Evolutionary conservation across 2,113 vertebrate species (phyloP).

Genomic region (Lagopus leucura): DNA sequence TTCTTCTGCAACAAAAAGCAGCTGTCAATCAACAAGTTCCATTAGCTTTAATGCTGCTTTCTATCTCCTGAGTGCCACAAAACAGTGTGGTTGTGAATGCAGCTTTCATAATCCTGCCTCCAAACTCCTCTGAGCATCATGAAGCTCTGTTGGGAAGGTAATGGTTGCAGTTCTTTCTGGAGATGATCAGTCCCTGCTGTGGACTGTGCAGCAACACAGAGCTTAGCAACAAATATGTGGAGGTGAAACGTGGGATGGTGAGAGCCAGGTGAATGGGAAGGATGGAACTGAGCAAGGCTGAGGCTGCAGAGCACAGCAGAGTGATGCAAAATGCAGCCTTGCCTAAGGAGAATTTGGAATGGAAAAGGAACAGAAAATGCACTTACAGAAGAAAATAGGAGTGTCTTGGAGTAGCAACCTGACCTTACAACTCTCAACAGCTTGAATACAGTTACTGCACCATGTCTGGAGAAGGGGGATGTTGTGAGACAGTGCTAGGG

Average conservation of each 20-base stretch:
- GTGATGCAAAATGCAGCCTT: not conserved
- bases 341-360: not conserved
- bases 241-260: not conserved
- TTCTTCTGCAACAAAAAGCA: not conserved
- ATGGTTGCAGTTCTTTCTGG: not conserved
- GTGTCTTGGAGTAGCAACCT: accelerated
- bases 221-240: not conserved
- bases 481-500: not conserved
- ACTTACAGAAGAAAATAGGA: not conserved
- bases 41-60: not conserved
- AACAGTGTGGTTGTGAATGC: not conserved
- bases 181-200: not conserved
- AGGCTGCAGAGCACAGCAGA: not conserved
- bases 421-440: not conserved
- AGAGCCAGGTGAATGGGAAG: not conserved
- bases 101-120: not conserved
- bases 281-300: not conserved
- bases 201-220: not conserved
- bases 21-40: not conserved
- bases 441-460: not conserved
- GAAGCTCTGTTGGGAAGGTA: not conserved
- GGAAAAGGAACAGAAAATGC: not conserved
- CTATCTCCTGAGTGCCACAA: accelerated
- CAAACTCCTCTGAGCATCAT: not conserved
- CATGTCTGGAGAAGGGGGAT: accelerated